phyloP scores from a whole-genome alignment of 2,113 vertebrate genomes.

The Trachemys scripta region DNA sequence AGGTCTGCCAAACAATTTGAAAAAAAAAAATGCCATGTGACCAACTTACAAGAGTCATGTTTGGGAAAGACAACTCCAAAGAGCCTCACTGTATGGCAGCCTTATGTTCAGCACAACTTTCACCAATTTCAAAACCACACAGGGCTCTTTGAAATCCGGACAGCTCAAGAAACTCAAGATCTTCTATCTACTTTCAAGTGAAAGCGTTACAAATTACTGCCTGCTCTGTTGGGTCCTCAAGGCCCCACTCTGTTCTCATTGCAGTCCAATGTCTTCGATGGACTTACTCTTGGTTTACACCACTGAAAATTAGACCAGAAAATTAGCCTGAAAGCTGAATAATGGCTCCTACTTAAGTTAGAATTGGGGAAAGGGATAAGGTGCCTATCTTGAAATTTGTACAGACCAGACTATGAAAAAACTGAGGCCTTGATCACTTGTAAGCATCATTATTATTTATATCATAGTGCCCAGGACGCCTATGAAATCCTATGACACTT shows the following conservation, averaged over 20 bases:
- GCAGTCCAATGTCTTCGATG: neutral
- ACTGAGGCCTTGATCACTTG: neutral
- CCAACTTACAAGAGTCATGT: neutral
- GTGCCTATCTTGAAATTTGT: neutral
- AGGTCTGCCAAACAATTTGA: neutral
- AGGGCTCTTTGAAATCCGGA: neutral
- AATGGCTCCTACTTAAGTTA: fast-evolving
- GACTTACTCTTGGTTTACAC: neutral
- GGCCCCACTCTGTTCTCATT: neutral
- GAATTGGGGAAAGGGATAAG: too few relatives aligned
- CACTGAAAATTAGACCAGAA: neutral
- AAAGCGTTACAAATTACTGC: neutral
- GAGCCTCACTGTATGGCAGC: fast-evolving
- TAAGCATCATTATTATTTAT: neutral
- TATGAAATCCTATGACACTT: neutral
- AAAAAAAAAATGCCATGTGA: neutral
- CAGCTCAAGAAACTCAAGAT: neutral
- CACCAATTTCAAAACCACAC: neutral
- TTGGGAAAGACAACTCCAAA: neutral
- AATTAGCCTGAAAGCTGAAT: neutral
- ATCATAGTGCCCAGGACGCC: neutral
- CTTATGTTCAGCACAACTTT: neutral
- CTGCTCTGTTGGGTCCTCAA: neutral
- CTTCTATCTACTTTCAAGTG: neutral
- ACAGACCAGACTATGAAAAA: neutral